Conservation (phyloP, 2,113 vertebrate genomes). For the Myotis lucifugus region DNA sequence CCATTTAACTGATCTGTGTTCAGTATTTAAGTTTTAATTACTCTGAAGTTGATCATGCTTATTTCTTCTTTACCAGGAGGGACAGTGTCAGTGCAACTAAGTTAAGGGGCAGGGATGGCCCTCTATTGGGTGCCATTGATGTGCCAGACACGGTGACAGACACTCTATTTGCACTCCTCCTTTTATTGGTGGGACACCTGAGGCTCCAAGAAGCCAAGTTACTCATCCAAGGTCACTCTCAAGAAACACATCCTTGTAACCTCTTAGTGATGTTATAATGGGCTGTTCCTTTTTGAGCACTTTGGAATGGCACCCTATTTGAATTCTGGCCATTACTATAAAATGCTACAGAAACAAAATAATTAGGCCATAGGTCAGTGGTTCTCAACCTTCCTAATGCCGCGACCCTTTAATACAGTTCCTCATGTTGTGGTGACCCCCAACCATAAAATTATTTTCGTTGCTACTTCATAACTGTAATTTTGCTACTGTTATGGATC, state of each 20-base stretch:
- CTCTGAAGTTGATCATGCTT: conserved; percentile 49
- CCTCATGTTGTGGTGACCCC: no score
- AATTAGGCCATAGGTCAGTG: not conserved
- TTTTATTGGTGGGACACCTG: not conserved
- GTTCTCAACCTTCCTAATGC: no score
- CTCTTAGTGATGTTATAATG: not conserved
- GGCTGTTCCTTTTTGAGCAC: not conserved
- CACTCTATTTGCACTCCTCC: not conserved
- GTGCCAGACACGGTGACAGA: not conserved
- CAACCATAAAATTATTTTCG: no score
- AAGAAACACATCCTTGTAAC: not conserved
- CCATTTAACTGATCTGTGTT: conserved; percentile 72
- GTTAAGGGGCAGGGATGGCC: not conserved
- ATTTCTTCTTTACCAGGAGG: conserved; percentile 53
- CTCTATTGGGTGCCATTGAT: not conserved
- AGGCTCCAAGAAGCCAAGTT: not conserved
- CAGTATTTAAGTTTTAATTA: conserved; percentile 75
- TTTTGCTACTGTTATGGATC: no score
- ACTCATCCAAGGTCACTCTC: not conserved
- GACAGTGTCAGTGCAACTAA: not conserved
- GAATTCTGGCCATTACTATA: conserved; percentile 27
- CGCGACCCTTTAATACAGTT: no score
- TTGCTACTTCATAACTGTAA: no score
- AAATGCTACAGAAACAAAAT: conserved; percentile 53
- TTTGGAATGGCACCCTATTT: not conserved